Evolutionary conservation across 2,888 invertebrate species (phyloP).

Genomic region (Dendrolimus pini): DNA sequence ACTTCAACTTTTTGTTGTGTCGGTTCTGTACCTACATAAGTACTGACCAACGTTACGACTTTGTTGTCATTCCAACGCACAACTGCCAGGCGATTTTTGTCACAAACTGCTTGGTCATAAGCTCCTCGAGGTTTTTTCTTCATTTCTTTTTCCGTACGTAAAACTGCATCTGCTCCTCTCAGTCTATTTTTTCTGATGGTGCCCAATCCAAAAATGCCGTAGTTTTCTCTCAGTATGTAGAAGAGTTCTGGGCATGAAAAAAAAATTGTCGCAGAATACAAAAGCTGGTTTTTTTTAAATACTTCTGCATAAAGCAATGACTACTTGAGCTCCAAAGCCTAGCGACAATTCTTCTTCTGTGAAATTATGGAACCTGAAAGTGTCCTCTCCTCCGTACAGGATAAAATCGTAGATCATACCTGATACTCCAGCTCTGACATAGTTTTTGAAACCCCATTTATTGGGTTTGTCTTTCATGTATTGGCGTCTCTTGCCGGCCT

Average conservation of each 20-base stretch:
- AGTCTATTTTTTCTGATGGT: conserved; percentile 19
- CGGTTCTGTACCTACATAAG: no score
- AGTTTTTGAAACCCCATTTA: conserved; percentile 39
- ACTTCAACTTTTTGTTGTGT: no score
- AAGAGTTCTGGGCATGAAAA: conserved; percentile 3
- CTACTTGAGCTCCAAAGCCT: conserved; percentile 15
- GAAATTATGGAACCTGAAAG: conserved; percentile 7
- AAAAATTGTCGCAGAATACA: conserved; percentile 13
- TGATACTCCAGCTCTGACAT: conserved; percentile 29
- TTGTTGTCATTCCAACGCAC: no score
- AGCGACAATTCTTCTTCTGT: conserved; percentile 10
- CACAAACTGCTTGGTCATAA: no score
- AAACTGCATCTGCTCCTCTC: conserved; percentile 15
- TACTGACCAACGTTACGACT: no score
- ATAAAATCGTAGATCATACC: conserved; percentile 37
- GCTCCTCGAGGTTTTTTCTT: conserved; percentile 18
- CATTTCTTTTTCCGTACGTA: conserved; percentile 17
- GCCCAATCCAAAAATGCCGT: conserved; percentile 20
- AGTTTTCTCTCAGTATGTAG: conserved; percentile 6
- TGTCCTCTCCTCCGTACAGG: conserved; percentile 9
- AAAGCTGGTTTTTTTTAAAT: conserved; percentile 9
- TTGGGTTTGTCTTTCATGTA: conserved; percentile 34
- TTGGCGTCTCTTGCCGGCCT: conserved; percentile 28
- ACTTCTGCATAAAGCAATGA: conserved; percentile 12
- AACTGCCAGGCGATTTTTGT: no score